Base-by-base conservation (phyloP, 2,797 vertebrate species). In the Cyprinella venusta region DNA sequence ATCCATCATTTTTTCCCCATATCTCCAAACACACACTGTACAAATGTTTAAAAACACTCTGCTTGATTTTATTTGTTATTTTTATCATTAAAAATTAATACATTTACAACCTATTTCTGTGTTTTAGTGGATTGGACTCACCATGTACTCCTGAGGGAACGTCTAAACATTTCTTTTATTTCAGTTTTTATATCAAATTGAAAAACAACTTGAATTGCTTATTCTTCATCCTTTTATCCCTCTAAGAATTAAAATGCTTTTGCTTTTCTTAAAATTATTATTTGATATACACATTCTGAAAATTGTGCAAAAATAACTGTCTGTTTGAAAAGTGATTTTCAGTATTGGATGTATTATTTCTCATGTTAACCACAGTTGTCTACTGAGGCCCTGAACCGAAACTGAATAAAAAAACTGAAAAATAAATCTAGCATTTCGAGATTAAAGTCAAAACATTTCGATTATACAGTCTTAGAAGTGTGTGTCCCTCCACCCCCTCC, bases 121-220 rank as follows among this genome's bases (percentile, higher is more conserved):
- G 67, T 69, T 70, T 70, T 54, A 79, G 77, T 79, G 77, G 77
- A 19, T 79, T 1, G 50, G 21, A 24, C 64, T 79, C 33, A 79
- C 77, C n/a, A 79, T 79, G 77, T 79, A 69, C 50, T 56, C 67
- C 16, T 80, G 52, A 80, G 18, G 19, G 21, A 79, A 54, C 10
- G 2, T 61, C 38, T 7, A 21, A 52, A 36, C 0, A 71, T 48
- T 18, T 24, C 0, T 24, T 24, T 8, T 0, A 16, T 26, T 45
- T 8, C 2, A 7, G 26, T 18, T 24, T 77, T 15, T 3, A n/a
- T 9, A 36, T 26, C 7, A n/a, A 42, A 59, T 7, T 56, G 1
- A 19, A 30, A 40, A 67, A 42, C 64, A 36, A 65, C n/a, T 38
- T 40, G 3, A 24, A 3, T 24, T 18, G 40, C 1, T 45, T 21